Conservation (phyloP, 2,888 invertebrate genomes). For the Drosophila austrosaltans region DNA sequence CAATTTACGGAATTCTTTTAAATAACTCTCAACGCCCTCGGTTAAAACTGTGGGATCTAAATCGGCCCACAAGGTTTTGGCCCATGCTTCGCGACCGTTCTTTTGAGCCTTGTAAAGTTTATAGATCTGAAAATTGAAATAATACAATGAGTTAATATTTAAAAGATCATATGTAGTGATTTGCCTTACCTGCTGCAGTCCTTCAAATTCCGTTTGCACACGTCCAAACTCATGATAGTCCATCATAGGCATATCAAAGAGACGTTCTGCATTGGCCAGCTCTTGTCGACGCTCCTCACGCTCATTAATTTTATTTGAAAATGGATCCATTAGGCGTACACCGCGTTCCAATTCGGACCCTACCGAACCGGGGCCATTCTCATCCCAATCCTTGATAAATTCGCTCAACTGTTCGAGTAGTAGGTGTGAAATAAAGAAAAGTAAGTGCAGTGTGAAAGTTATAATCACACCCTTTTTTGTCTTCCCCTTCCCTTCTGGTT, state of each 20-base stretch:
- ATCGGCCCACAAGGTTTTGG: slow-evolving; percentile 94
- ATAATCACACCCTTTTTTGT: slow-evolving; percentile 39
- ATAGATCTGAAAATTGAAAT: slow-evolving; percentile 85
- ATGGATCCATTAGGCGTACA: slow-evolving; percentile 86
- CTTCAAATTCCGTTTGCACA: slow-evolving; percentile 86
- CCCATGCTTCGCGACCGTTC: slow-evolving; percentile 91
- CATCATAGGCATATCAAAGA: slow-evolving; percentile 94
- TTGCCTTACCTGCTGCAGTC: slow-evolving; percentile 85
- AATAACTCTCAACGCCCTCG: slow-evolving; percentile 93
- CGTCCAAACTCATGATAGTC: slow-evolving; percentile 91
- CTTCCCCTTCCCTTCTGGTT: slow-evolving; percentile 17
- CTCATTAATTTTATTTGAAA: slow-evolving; percentile 86
- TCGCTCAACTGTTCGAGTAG: slow-evolving; percentile 78
- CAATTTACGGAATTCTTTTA: slow-evolving; percentile 91
- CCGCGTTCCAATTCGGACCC: slow-evolving; percentile 90
- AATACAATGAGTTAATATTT: neutral
- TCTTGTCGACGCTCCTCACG: slow-evolving; percentile 87
- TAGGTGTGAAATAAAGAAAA: slow-evolving; percentile 24
- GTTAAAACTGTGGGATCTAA: slow-evolving; percentile 92
- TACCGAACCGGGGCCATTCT: slow-evolving; percentile 91
- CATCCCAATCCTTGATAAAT: slow-evolving; percentile 90
- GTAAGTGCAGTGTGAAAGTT: slow-evolving; percentile 66
- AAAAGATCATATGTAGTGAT: neutral
- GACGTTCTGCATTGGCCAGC: slow-evolving; percentile 89
- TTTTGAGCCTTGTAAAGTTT: slow-evolving; percentile 91